phyloP scores from a whole-genome alignment of 2,888 invertebrate species.

The Sinelater perroti region DNA sequence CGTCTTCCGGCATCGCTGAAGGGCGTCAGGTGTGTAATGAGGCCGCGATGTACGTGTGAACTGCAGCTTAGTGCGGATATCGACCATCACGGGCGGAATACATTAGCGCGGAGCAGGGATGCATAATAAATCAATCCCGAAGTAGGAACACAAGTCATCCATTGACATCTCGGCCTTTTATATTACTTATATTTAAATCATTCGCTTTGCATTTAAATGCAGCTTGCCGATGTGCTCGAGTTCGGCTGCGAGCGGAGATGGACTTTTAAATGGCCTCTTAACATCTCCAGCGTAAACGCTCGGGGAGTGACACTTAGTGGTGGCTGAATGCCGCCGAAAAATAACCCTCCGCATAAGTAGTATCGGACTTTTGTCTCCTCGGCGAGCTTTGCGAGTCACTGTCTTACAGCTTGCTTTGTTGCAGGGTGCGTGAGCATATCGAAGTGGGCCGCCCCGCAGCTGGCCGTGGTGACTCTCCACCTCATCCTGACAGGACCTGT shows the following conservation, averaged over 20 bases:
- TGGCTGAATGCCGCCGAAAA: conserved; percentile 31
- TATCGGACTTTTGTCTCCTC: conserved; percentile 15
- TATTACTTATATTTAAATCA: conserved; percentile 57
- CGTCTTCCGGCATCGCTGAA: conserved; percentile 13
- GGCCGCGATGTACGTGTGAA: conserved; percentile 29
- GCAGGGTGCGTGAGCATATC: conserved; percentile 58
- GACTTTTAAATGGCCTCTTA: conserved; percentile 58
- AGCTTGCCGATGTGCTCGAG: conserved; percentile 54
- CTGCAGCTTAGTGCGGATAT: conserved; percentile 27
- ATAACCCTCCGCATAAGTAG: conserved; percentile 30
- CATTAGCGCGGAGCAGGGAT: conserved; percentile 35
- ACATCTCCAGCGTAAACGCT: conserved; percentile 51
- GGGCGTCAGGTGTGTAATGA: conserved; percentile 30
- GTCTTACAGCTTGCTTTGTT: conserved; percentile 49
- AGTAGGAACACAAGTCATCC: conserved; percentile 47
- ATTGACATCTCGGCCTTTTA: conserved; percentile 49
- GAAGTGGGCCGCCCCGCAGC: conserved; percentile 57
- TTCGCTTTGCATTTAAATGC: conserved; percentile 58
- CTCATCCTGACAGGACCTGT: conserved; percentile 55
- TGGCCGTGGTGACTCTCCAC: conserved; percentile 58
- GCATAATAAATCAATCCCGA: conserved; percentile 48
- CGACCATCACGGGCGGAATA: conserved; percentile 31
- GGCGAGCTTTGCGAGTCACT: conserved; percentile 5
- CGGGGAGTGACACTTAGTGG: conserved; percentile 48
- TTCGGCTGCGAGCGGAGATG: conserved; percentile 55